A percentile compares a stretch with the other conserved stretches of the same genome.
Conservation (phyloP, 2,113 vertebrate species). For the Thomomys bottae region DNA sequence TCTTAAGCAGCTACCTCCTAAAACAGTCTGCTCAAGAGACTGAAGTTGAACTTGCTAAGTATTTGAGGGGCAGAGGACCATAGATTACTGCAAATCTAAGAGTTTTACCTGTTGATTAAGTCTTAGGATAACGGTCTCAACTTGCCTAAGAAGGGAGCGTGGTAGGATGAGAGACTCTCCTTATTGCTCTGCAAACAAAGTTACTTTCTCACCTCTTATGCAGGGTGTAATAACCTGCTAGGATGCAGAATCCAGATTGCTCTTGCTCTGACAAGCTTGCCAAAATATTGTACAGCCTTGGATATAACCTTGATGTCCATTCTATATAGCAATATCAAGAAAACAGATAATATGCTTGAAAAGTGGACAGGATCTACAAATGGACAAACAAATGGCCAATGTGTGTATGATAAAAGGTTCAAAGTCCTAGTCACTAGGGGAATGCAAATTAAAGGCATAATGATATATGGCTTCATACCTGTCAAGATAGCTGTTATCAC, state of each 20-base stretch:
- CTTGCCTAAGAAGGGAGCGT: not conserved
- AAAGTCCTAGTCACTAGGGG: not conserved
- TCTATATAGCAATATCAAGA: not conserved
- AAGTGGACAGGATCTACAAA: not conserved
- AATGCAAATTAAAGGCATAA: not conserved
- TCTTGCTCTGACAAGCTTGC: not conserved
- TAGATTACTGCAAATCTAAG: not conserved
- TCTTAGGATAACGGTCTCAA: not conserved
- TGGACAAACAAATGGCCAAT: not conserved
- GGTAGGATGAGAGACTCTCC: not conserved
- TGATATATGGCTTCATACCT: not conserved
- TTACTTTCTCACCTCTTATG: not conserved
- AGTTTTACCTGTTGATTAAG: not conserved
- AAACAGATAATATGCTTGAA: not conserved
- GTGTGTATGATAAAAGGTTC: not conserved
- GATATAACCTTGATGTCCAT: not conserved
- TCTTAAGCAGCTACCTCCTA: not conserved
- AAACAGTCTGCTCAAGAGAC: not conserved
- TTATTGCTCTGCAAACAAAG: not conserved
- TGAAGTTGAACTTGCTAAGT: not conserved
- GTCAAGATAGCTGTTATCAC: not conserved
- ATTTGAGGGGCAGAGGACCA: not conserved
- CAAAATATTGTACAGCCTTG: not conserved
- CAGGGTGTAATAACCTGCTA: not conserved
- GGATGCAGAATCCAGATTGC: not conserved